Evolutionary conservation across 2,797 vertebrate species (phyloP).

Genomic region (Glossophaga mutica): DNA sequence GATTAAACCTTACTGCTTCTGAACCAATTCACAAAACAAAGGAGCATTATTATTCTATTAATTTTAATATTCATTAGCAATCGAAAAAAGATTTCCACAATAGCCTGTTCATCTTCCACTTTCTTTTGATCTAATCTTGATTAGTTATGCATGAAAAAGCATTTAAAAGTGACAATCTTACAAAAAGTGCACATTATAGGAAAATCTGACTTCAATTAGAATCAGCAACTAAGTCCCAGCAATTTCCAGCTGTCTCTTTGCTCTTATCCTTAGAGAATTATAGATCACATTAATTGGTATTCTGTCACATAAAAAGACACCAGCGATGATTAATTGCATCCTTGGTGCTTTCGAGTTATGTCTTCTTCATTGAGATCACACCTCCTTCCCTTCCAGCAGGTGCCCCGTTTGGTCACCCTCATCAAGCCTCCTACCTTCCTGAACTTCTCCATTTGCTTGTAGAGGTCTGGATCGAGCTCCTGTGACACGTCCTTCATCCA

Average conservation of each 20-base stretch:
- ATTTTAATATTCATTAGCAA: conserved; percentile 34
- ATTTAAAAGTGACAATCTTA: conserved; percentile 63
- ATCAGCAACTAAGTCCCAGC: conserved; percentile 47
- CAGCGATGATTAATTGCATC: conserved; percentile 67
- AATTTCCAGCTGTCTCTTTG: conserved; percentile 63
- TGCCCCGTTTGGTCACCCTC: neutral
- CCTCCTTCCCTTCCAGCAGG: conserved; percentile 51
- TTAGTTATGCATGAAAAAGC: conserved; percentile 19
- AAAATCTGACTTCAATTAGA: conserved; percentile 67
- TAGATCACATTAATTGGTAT: conserved; percentile 66
- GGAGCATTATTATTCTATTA: neutral
- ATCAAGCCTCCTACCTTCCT: conserved; percentile 88
- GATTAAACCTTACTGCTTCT: neutral
- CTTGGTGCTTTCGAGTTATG: conserved; percentile 63
- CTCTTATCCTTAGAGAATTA: conserved; percentile 68
- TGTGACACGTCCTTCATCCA: conserved; percentile 99
- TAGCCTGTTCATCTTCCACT: neutral
- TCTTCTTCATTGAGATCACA: conserved; percentile 60
- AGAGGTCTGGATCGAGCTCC: conserved; percentile 96
- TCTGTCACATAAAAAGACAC: conserved; percentile 68
- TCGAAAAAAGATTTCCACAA: conserved; percentile 9
- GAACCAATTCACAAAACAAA: conserved; percentile 35
- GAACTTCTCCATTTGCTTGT: conserved; percentile 99
- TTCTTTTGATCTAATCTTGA: conserved; percentile 24
- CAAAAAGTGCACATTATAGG: conserved; percentile 51